Percentiles rank a stretch among this genome's conserved stretches.
Conservation (phyloP, 2,888 invertebrate species). For the Platycnemis pennipes region DNA sequence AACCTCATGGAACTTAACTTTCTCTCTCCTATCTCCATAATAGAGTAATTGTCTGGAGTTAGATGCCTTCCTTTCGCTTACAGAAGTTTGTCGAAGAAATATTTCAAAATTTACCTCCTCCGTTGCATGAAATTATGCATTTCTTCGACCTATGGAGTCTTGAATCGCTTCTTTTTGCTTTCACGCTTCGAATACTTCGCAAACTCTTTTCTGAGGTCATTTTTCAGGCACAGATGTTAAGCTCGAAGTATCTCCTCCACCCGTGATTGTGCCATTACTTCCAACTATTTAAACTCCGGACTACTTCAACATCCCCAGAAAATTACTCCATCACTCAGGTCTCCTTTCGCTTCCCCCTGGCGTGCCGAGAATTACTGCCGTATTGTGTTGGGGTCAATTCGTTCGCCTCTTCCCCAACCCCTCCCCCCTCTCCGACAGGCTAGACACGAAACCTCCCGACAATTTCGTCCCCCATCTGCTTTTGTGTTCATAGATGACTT, state of each 20-base stretch:
- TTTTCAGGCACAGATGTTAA: neutral
- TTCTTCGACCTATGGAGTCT: neutral
- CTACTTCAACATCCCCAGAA: neutral
- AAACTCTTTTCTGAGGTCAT: neutral
- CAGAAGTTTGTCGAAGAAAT: no score
- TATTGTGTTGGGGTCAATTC: neutral
- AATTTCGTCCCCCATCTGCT: neutral
- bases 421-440: neutral
- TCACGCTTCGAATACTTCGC: neutral
- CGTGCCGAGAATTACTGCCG: neutral
- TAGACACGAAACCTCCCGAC: neutral
- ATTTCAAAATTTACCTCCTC: neutral
- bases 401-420: neutral
- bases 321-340: neutral
- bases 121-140: neutral
- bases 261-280: neutral
- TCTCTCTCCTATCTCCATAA: no score
- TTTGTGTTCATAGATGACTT: neutral
- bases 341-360: neutral
- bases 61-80: no score
- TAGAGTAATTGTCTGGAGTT: no score
- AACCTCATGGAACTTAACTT: no score
- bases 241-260: neutral
- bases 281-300: neutral
- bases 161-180: neutral